phyloP scores from a whole-genome alignment of 2,888 invertebrate genomes.

The Oscheius onirici region DNA sequence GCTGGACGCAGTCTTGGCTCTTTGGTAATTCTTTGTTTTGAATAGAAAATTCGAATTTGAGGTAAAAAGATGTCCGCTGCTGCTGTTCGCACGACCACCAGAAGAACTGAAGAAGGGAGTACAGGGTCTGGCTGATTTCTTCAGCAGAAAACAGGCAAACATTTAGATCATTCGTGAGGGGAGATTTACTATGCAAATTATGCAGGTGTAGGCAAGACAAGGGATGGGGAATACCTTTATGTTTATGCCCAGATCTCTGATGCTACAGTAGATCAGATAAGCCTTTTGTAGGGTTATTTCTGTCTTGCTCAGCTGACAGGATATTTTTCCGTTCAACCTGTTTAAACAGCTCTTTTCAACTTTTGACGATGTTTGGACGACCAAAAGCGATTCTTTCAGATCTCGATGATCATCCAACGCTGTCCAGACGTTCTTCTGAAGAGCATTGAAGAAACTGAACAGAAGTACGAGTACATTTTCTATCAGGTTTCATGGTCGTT shows the following conservation, averaged over 20 bases:
- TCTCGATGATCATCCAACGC: conserved; percentile 41
- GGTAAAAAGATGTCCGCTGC: conserved; percentile 37
- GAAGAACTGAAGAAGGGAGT: conserved; percentile 43
- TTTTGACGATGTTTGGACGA: too few species aligned
- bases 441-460: conserved; percentile 63
- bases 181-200: too few species aligned
- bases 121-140: conserved; percentile 50
- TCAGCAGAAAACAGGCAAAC: conserved; percentile 51
- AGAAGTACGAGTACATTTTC: conserved; percentile 68
- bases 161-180: background rate
- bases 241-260: background rate
- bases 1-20: conserved; percentile 28
- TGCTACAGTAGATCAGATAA: background rate
- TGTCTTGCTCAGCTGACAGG: too few species aligned
- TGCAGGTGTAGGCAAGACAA: background rate
- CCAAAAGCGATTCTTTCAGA: conserved; percentile 42
- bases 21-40: conserved; percentile 18
- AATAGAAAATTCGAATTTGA: background rate
- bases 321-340: too few species aligned
- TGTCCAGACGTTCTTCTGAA: conserved; percentile 60
- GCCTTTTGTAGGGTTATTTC: background rate
- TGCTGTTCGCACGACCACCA: conserved; percentile 47
- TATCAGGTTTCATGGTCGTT: conserved; percentile 45
- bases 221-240: background rate
- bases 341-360: too few species aligned